Evolutionary conservation across 2,888 invertebrate genomes (phyloP), one percentile per base, ranked within the genome.

Genomic region (Tipula unca): DNA sequence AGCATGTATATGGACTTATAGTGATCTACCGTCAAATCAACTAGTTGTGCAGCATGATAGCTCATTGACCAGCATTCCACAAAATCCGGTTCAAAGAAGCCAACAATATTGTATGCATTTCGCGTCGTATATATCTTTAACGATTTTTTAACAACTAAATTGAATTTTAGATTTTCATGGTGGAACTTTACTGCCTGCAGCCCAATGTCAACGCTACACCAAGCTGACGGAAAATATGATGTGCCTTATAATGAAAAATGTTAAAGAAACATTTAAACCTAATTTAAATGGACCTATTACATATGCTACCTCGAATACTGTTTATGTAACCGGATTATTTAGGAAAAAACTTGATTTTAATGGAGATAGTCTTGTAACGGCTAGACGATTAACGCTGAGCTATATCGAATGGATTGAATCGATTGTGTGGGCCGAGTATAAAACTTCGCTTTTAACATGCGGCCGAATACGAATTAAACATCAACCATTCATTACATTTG

Each of bases 401-500:
- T 3, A 82, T 20, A 82, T 82, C 13, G 82, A 82, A 13, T 82
- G 82, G 82, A 82, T 82, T 82, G 82, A 82, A 20, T 82, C 82
- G 5, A 82, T 82, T 82, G 82, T 20, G 1, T 82, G 82, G 82
- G 29, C 20, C 8, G 82, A 82, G 20, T 82, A 82, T 29, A 82
- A 82, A 13, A 25, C 82, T 1, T 82, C 82, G 17, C 17, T 8
- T 20, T 82, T 82, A 20, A 13, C 82, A 82, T 82, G 82, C 13
- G 82, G 82, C 25, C 25, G 13, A 82, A 29, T 82, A 29, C 20
- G 13, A 20, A 82, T 82, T 20, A 8, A 20, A 29, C 82, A 82
- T 13, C n/a, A 82, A 82, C 82, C 82, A 82, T 20, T 25, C 4
- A 90, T 91, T 35, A 90, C 90, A 0, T 89, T 89, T 42, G 91